phyloP scores from a whole-genome alignment of 2,888 invertebrate species.

The Helicoverpa assulta region DNA sequence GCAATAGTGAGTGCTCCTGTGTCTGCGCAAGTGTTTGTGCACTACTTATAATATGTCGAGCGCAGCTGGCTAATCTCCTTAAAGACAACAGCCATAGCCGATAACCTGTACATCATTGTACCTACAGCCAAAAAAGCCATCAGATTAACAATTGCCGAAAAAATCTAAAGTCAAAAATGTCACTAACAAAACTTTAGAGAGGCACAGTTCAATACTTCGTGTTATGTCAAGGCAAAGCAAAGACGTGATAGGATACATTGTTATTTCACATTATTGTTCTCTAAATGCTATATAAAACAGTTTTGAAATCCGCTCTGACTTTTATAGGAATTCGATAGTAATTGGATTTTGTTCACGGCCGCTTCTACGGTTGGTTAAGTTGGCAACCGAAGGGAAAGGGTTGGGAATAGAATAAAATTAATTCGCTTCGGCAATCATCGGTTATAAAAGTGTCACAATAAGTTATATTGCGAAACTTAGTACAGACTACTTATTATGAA shows the following conservation, averaged over 20 bases:
- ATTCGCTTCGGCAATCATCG: not conserved
- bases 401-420: not conserved
- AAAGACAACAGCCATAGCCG: no score
- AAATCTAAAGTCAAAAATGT: slow-evolving; percentile 17
- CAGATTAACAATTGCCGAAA: no score
- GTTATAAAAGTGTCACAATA: not conserved
- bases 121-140: no score
- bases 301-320: slow-evolving; percentile 50
- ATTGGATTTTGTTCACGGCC: slow-evolving; percentile 27
- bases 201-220: slow-evolving; percentile 54
- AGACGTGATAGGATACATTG: slow-evolving; percentile 74
- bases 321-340: slow-evolving; percentile 24
- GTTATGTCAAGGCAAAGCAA: slow-evolving; percentile 79
- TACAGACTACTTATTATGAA: not conserved
- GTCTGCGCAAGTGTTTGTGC: no score
- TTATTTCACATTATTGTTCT: slow-evolving; percentile 63
- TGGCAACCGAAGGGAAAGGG: not conserved
- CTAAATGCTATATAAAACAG: slow-evolving; percentile 37
- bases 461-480: no score
- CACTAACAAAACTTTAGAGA: slow-evolving; percentile 43
- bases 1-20: no score
- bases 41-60: no score
- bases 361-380: slow-evolving; percentile 1
- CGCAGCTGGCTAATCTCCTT: no score
- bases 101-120: no score